phyloP scores from a whole-genome alignment of 2,888 invertebrate genomes.

The Ormyrus nitidulus region DNA sequence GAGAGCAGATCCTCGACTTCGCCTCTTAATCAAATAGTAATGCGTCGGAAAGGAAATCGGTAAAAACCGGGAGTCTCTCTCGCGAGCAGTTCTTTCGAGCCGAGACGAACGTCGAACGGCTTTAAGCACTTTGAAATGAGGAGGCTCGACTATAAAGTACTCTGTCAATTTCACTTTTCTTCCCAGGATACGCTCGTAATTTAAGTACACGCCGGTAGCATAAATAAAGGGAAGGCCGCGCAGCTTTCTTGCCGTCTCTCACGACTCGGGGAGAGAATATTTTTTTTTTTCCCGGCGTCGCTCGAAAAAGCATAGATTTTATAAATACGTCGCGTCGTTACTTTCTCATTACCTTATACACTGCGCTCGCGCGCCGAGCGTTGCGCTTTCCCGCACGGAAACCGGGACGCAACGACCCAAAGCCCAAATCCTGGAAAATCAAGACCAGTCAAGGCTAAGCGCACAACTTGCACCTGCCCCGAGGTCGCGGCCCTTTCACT shows the following conservation, averaged over 20 bases:
- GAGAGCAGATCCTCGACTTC: no score
- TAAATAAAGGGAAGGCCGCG: slow-evolving; percentile 26
- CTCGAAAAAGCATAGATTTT: slow-evolving; percentile 35
- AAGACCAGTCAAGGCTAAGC: neutral
- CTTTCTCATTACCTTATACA: slow-evolving; percentile 35
- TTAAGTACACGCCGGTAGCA: slow-evolving; percentile 9
- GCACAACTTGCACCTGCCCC: slow-evolving; percentile 27
- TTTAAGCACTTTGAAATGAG: no score
- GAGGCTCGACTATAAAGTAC: no score
- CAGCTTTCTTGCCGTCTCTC: slow-evolving; percentile 6
- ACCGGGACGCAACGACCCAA: no score
- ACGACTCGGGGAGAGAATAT: slow-evolving; percentile 9
- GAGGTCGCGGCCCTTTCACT: slow-evolving; percentile 54
- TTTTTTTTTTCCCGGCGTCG: neutral
- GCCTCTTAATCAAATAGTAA: no score
- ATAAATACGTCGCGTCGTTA: slow-evolving; percentile 35
- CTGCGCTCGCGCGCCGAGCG: no score
- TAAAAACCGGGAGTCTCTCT: no score
- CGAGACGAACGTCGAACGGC: no score
- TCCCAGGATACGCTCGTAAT: slow-evolving; percentile 9
- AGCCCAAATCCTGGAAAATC: no score
- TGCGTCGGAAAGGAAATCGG: no score
- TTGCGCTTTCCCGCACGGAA: neutral
- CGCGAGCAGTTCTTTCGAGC: no score
- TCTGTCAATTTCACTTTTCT: slow-evolving; percentile 1